Percentiles rank a stretch among this genome's conserved stretches.
Conservation (phyloP, 2,888 invertebrate genomes). For the Microctonus hyperodae region DNA sequence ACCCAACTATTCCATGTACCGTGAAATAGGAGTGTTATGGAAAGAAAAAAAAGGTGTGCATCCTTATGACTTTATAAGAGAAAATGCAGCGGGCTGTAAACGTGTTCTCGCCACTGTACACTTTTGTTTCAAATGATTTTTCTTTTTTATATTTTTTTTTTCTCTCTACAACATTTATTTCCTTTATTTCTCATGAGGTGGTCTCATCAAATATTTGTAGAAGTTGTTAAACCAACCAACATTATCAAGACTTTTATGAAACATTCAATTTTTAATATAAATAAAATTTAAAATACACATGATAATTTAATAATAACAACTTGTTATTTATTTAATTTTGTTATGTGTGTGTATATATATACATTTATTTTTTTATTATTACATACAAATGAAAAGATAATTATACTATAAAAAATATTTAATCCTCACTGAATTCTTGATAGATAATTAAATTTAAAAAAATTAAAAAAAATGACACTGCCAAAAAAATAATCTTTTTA, state of each 20-base stretch:
- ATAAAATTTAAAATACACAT: not conserved
- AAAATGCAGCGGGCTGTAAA: slow-evolving; percentile 14
- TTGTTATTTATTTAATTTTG: not conserved
- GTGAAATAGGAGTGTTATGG: slow-evolving; percentile 32
- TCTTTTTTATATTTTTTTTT: slow-evolving; percentile 18
- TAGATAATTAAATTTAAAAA: not conserved
- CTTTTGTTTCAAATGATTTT: too few relatives aligned
- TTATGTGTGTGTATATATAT: not conserved
- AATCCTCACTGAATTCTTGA: not conserved
- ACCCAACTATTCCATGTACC: slow-evolving; percentile 10
- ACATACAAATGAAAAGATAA: not conserved
- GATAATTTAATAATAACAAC: too few relatives aligned
- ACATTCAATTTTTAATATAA: not conserved
- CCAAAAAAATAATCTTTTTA: not conserved
- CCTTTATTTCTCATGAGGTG: not conserved
- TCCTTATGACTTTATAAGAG: slow-evolving; percentile 19
- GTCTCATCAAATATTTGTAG: not conserved
- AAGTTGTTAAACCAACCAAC: not conserved
- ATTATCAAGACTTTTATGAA: not conserved
- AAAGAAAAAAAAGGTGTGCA: slow-evolving; percentile 16
- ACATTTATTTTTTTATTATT: too few relatives aligned
- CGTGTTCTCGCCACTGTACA: not conserved
- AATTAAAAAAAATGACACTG: not conserved
- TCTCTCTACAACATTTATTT: not conserved
- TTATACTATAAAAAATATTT: not conserved